Conservation (phyloP, 2,797 vertebrate species). For the Falco biarmicus region DNA sequence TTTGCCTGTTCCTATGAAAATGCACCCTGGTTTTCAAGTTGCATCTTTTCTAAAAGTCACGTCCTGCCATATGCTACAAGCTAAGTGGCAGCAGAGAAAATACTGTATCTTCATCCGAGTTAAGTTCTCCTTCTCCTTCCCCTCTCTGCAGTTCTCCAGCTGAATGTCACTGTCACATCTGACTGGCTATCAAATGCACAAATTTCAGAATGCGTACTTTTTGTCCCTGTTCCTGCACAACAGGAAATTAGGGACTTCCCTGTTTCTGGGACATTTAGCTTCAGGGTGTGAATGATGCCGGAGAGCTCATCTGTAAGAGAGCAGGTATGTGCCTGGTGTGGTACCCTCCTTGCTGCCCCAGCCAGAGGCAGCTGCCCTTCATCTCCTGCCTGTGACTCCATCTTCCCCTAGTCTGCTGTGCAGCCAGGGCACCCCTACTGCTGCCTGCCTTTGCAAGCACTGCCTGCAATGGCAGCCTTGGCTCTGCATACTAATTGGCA, state of each 20-base stretch:
- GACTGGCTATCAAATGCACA: background rate
- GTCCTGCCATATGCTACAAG: background rate
- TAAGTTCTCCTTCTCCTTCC: background rate
- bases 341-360: background rate
- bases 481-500: slow-evolving; percentile 89
- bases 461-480: slow-evolving; percentile 43
- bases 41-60: background rate
- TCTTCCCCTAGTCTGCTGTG: background rate
- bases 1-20: background rate
- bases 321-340: fast-evolving
- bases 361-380: background rate
- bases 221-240: background rate
- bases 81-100: background rate
- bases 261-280: background rate
- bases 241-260: background rate
- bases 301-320: background rate
- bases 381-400: background rate
- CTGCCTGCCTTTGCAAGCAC: background rate
- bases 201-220: background rate
- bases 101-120: background rate
- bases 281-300: background rate
- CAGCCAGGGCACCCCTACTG: background rate
- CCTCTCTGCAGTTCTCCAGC: background rate
- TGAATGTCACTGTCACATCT: background rate
- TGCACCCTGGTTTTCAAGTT: background rate